Evolutionary conservation across 2,113 vertebrate genomes (phyloP).

Genomic region (Conger conger): DNA sequence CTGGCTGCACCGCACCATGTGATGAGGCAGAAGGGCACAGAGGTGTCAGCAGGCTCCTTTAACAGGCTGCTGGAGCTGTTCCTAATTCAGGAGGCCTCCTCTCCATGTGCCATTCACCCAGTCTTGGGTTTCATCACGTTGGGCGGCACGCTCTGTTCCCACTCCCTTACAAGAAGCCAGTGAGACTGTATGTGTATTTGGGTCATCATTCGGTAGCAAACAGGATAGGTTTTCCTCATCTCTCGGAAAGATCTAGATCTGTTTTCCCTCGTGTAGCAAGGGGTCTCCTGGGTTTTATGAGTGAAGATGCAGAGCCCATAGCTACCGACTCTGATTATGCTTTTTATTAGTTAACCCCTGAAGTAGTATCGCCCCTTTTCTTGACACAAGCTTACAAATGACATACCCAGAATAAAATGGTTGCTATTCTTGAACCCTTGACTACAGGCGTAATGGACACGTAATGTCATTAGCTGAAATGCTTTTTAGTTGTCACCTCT

Average conservation of each 20-base stretch:
- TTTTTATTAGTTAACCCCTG: no score
- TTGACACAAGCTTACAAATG: no score
- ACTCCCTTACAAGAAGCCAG: neutral
- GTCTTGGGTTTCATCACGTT: neutral
- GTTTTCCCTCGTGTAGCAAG: neutral
- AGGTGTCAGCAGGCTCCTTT: neutral
- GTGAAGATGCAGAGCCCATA: neutral
- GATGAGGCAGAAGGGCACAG: neutral
- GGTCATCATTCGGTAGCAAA: no score
- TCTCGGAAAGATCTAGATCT: neutral
- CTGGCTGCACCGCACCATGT: neutral
- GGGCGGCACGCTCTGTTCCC: neutral
- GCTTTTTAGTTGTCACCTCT: no score
- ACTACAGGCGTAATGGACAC: no score
- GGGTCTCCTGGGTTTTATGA: neutral
- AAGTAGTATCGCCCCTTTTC: no score
- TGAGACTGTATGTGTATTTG: neutral
- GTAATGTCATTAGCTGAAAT: no score
- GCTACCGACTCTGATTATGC: no score
- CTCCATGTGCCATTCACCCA: neutral
- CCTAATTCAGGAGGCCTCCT: neutral
- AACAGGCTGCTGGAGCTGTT: neutral
- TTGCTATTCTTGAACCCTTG: no score
- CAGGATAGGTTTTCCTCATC: no score
- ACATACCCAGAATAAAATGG: no score